Evolutionary conservation across 2,888 invertebrate genomes (phyloP).

Genomic region (Eupithecia subumbrata): DNA sequence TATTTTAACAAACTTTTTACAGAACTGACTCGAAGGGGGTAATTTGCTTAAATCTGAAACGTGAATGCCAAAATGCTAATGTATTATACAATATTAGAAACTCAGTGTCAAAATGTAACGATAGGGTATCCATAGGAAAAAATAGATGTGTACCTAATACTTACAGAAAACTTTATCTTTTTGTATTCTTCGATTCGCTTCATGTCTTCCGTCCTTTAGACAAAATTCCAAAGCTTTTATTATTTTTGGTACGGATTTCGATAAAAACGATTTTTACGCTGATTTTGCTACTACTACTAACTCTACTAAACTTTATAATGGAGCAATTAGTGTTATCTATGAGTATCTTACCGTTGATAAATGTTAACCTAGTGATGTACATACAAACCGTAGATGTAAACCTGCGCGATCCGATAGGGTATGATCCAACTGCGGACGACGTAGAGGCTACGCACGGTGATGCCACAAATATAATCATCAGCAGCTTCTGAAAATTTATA

Average conservation of each 20-base stretch:
- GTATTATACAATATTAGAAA: slow-evolving; percentile 54
- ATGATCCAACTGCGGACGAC: background rate
- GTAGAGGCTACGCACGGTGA: slow-evolving; percentile 4
- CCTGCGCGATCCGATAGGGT: slow-evolving; percentile 45
- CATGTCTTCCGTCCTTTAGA: slow-evolving; percentile 81
- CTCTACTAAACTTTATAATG: slow-evolving; percentile 52
- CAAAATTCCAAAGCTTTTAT: slow-evolving; percentile 51
- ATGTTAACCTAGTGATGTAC: slow-evolving; percentile 62
- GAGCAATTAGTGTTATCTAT: slow-evolving; percentile 55
- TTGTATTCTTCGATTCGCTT: slow-evolving; percentile 67
- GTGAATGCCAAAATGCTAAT: slow-evolving; percentile 58
- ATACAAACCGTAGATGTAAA: slow-evolving; percentile 60
- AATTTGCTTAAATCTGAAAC: slow-evolving; percentile 57
- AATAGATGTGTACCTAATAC: slow-evolving; percentile 56
- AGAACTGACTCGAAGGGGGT: slow-evolving; percentile 61
- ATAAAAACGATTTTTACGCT: slow-evolving; percentile 40
- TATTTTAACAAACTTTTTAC: slow-evolving; percentile 47
- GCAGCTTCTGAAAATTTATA: background rate
- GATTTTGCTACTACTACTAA: slow-evolving; percentile 48
- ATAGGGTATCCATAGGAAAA: slow-evolving; percentile 74
- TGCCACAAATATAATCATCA: background rate
- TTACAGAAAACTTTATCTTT: slow-evolving; percentile 61
- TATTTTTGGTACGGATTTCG: slow-evolving; percentile 48
- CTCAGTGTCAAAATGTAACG: slow-evolving; percentile 80
- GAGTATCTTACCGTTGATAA: slow-evolving; percentile 44